Evolutionary conservation across 1,140 invertebrate genomes (phyloP).

Genomic region (Dendrolimus kikuchii): DNA sequence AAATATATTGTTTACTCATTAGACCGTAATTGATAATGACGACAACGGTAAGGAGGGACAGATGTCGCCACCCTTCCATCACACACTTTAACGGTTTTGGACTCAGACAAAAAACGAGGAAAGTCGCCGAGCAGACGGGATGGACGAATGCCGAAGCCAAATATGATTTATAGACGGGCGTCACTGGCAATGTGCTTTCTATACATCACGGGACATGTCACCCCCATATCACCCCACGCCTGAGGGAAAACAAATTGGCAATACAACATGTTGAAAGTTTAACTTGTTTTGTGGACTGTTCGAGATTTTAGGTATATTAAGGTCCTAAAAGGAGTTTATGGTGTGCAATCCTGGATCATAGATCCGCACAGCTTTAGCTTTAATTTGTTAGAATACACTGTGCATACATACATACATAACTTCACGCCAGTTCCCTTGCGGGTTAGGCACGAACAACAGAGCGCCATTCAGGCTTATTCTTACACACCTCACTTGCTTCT

Average conservation of each 20-base stretch:
- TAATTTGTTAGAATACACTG: too few species aligned
- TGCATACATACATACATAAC: too few species aligned
- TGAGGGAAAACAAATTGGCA: constrained; percentile 21
- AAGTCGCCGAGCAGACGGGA: constrained; percentile 54
- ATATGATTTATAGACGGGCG: constrained; percentile 69
- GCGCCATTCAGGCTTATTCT: too few species aligned
- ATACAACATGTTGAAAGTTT: not conserved
- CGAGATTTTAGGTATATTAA: too few species aligned
- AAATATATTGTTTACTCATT: too few species aligned
- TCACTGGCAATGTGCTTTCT: constrained; percentile 66
- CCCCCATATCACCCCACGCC: constrained; percentile 22
- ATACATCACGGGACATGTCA: constrained; percentile 61
- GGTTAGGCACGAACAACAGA: too few species aligned
- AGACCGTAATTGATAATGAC: not conserved
- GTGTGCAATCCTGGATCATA: too few species aligned
- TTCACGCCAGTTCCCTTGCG: too few species aligned
- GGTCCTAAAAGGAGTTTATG: too few species aligned
- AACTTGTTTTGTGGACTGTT: too few species aligned
- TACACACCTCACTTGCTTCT: too few species aligned
- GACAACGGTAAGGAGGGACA: constrained; percentile 18
- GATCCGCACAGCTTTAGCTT: too few species aligned
- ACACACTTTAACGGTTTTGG: constrained; percentile 44
- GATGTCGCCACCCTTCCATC: constrained; percentile 46
- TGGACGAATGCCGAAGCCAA: constrained; percentile 55
- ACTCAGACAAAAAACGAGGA: constrained; percentile 68